These are phyloP conservation scores for Equus quagga DNA, from an alignment of 2,113 vertebrate genomes.

Conservation along the genomic window DNA sequence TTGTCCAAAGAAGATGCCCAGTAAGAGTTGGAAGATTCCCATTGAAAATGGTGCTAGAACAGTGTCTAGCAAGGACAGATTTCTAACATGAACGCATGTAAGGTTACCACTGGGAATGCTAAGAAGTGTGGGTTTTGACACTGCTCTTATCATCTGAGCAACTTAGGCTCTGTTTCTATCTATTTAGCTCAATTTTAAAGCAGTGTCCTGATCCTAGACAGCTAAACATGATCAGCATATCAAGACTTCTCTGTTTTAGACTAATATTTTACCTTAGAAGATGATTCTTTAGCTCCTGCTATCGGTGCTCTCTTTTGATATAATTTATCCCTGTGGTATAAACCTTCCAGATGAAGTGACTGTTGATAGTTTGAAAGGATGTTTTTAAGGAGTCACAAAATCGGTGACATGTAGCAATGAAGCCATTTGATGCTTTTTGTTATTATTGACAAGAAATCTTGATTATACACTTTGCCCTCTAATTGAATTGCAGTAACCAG, in stretches of 20 bases:
- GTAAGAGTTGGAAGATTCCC: background rate
- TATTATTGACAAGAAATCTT: conserved; percentile 28
- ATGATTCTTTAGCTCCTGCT: background rate
- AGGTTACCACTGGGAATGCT: background rate
- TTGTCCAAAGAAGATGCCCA: background rate
- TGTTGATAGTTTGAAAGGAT: background rate
- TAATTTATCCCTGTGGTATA: background rate
- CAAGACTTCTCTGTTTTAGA: background rate
- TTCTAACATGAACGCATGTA: background rate
- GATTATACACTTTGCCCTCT: conserved; percentile 10
- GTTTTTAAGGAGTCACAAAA: conserved; percentile 21
- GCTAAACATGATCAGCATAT: background rate
- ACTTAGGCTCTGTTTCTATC: background rate
- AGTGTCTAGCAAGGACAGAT: background rate
- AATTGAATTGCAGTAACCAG: conserved; percentile 54
- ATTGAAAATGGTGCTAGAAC: background rate
- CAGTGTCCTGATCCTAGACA: background rate
- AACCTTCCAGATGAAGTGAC: background rate
- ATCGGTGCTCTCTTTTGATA: background rate
- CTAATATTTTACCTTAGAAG: background rate
- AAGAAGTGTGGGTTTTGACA: background rate
- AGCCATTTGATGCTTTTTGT: background rate
- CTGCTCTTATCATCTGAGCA: background rate
- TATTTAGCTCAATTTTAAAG: background rate
- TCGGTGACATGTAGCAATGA: background rate